These are phyloP conservation scores for Nilaparvata lugens DNA, from an alignment of 1,140 invertebrate species.

Conservation along the genomic window DNA sequence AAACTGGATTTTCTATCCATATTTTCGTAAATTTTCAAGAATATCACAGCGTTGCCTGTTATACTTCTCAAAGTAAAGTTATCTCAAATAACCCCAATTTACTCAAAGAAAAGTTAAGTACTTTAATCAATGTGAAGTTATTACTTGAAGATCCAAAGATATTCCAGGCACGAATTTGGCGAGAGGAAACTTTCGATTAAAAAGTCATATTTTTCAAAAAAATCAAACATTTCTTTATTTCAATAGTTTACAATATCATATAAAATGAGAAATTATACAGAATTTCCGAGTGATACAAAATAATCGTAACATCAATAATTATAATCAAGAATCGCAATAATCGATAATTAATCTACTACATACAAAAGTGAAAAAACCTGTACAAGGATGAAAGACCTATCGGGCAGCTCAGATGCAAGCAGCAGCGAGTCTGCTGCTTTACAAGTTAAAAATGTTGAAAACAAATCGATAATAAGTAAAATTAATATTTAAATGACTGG, in stretches of 20 bases:
- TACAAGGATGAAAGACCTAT: constrained; percentile 11
- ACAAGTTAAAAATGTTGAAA: neutral
- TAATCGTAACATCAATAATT: neutral
- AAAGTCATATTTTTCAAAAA: neutral
- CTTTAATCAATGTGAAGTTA: too few species aligned
- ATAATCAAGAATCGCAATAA: constrained; percentile 13
- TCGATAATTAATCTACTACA: constrained; percentile 17
- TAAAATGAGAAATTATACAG: neutral
- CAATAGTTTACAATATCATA: constrained; percentile 1
- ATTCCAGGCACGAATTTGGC: too few species aligned
- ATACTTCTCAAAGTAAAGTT: too few species aligned
- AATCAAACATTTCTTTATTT: constrained; percentile 2
- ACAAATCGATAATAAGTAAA: neutral
- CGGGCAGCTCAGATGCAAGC: neutral
- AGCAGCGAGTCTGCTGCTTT: neutral
- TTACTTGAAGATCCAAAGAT: too few species aligned
- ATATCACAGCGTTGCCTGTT: too few species aligned
- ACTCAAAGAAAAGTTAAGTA: too few species aligned
- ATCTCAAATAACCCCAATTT: too few species aligned
- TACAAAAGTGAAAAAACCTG: constrained; percentile 19
- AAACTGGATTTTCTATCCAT: too few species aligned
- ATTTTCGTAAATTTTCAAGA: too few species aligned
- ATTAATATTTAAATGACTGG: neutral
- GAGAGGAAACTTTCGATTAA: too few species aligned
- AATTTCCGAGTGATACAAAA: neutral